phyloP scores from a whole-genome alignment of 1,140 invertebrate genomes.

The Listronotus oregonensis region DNA sequence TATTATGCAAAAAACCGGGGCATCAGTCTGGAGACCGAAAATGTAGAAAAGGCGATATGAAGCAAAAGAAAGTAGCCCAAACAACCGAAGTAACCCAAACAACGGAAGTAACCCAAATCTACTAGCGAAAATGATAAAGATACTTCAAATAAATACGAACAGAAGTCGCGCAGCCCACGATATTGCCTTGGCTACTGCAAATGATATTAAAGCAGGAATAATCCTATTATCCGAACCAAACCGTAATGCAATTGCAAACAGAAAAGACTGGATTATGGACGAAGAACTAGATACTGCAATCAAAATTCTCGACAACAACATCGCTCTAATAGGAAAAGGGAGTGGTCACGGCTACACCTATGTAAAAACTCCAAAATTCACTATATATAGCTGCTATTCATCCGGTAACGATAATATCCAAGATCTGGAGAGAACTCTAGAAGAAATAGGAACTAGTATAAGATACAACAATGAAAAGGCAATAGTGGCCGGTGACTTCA shows the following conservation, averaged over 20 bases:
- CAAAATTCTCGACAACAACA: not conserved
- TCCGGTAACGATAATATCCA: not conserved
- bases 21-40: too few relatives aligned
- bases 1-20: too few relatives aligned
- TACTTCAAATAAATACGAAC: not conserved
- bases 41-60: too few relatives aligned
- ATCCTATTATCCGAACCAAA: too few relatives aligned
- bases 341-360: not conserved
- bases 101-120: not conserved
- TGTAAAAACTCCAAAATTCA: not conserved
- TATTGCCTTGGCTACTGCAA: too few relatives aligned
- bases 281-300: not conserved
- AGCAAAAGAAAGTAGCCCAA: too few relatives aligned
- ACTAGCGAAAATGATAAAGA: not conserved
- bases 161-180: too few relatives aligned
- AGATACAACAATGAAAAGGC: constrained; percentile 1
- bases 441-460: constrained; percentile 1
- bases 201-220: too few relatives aligned
- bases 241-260: too few relatives aligned
- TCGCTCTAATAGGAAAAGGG: not conserved
- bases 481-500: constrained; percentile 3
- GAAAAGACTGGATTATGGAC: not conserved
- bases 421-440: constrained; percentile 3
- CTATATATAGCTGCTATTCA: not conserved
- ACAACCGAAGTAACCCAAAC: not conserved